Evolutionary conservation across 2,888 invertebrate species (phyloP).

Genomic region (Pseudococcus viburni): DNA sequence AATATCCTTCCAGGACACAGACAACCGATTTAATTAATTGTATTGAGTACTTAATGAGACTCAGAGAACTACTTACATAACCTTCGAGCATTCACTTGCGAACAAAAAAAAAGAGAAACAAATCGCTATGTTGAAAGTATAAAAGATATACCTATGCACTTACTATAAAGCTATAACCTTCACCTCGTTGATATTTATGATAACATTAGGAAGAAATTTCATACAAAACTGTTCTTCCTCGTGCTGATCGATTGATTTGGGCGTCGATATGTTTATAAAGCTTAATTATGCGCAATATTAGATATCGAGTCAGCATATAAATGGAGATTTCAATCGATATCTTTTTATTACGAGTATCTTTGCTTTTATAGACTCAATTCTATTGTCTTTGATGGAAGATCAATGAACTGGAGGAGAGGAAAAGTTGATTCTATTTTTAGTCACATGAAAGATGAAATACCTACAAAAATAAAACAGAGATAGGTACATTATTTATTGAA

Average conservation of each 20-base stretch:
- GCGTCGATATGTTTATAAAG: background rate
- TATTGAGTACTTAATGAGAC: conserved; percentile 24
- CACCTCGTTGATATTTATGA: conserved; percentile 37
- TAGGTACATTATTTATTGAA: background rate
- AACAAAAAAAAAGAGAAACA: conserved; percentile 8
- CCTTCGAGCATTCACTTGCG: conserved; percentile 25
- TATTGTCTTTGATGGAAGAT: background rate
- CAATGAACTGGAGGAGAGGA: background rate
- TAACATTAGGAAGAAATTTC: conserved; percentile 5
- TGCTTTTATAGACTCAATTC: background rate
- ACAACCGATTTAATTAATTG: conserved; percentile 10
- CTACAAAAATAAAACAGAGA: background rate
- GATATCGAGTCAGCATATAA: background rate
- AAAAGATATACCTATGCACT: background rate
- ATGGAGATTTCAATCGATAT: background rate
- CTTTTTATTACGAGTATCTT: background rate
- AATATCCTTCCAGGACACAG: background rate
- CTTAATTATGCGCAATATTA: background rate
- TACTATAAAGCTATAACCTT: background rate
- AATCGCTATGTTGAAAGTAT: conserved; percentile 12
- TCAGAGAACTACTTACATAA: background rate
- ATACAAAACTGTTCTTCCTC: background rate
- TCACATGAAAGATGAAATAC: background rate
- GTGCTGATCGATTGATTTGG: conserved; percentile 7
- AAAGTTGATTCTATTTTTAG: background rate